A percentile compares a stretch with the other conserved stretches of the same genome.
These are phyloP conservation scores for Myiopsitta monachus DNA, from an alignment of 2,113 vertebrate species.

Conservation along the genomic window DNA sequence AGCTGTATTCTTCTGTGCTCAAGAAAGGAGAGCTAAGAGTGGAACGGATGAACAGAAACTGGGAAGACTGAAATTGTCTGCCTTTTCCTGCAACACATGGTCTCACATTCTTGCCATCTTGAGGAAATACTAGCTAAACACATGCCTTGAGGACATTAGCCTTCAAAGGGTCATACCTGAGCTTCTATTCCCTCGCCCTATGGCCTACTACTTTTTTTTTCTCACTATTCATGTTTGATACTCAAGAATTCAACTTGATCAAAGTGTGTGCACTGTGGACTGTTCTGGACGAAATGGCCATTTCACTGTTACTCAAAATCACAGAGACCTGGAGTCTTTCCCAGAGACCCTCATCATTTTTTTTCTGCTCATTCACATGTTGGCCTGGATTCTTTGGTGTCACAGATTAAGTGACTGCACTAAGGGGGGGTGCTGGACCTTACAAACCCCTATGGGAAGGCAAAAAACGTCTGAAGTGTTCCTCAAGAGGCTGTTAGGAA, in stretches of 20 bases:
- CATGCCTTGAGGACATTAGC: neutral
- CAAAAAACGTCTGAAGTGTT: neutral
- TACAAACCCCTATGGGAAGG: neutral
- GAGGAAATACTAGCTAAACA: neutral
- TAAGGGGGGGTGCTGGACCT: neutral
- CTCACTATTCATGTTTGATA: neutral
- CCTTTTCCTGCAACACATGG: neutral
- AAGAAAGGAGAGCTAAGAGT: neutral
- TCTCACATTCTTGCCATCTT: neutral
- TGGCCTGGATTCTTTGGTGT: neutral
- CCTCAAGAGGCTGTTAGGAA: neutral
- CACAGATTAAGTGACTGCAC: neutral
- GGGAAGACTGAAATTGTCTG: neutral
- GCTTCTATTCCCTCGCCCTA: neutral
- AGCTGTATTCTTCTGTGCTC: neutral
- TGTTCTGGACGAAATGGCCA: neutral
- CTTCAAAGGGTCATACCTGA: neutral
- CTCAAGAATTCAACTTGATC: neutral
- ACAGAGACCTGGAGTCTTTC: neutral
- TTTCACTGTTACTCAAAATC: accelerated
- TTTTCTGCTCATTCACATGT: neutral
- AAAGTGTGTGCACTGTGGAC: neutral
- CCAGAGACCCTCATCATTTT: neutral
- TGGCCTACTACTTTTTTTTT: neutral
- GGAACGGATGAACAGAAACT: neutral